These are phyloP conservation scores for Trochalopteron elliotii DNA, from an alignment of 2,113 vertebrate genomes.

Conservation along the genomic window DNA sequence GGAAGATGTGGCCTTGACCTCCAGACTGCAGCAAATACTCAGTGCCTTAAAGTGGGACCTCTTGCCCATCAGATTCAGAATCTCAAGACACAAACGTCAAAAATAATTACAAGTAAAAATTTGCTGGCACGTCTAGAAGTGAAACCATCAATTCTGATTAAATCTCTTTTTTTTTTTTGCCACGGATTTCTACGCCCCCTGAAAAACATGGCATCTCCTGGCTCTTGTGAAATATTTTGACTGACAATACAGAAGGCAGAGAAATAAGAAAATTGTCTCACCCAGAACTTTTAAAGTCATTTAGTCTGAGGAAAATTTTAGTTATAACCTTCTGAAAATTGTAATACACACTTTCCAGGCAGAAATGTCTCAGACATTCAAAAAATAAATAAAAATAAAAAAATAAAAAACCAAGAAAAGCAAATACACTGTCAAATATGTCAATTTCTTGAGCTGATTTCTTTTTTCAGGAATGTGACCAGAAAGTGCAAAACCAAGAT, in stretches of 20 bases:
- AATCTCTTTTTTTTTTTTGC: neutral
- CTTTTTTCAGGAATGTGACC: neutral
- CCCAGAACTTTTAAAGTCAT: neutral
- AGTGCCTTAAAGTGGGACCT: neutral
- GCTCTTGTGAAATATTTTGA: neutral
- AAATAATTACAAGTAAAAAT: neutral
- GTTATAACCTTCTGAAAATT: neutral
- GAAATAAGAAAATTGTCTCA: neutral
- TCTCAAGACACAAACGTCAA: neutral
- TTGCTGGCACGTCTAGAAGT: neutral
- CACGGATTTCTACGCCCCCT: neutral
- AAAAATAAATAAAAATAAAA: too few species aligned
- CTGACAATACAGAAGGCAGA: neutral
- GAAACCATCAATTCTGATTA: neutral
- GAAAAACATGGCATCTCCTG: neutral
- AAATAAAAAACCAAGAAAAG: neutral
- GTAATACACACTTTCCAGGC: neutral
- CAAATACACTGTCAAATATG: slow-evolving; percentile 1
- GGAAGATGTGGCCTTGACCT: neutral
- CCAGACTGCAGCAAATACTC: neutral
- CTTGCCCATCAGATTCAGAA: neutral
- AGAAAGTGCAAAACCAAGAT: slow-evolving; percentile 17
- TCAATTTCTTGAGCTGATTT: neutral
- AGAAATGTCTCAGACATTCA: neutral
- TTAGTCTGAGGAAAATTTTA: neutral